Evolutionary conservation across 2,113 vertebrate species (phyloP), one percentile per base, ranked within the genome.

Genomic region (Sinocyclocheilus rhinocerous): DNA sequence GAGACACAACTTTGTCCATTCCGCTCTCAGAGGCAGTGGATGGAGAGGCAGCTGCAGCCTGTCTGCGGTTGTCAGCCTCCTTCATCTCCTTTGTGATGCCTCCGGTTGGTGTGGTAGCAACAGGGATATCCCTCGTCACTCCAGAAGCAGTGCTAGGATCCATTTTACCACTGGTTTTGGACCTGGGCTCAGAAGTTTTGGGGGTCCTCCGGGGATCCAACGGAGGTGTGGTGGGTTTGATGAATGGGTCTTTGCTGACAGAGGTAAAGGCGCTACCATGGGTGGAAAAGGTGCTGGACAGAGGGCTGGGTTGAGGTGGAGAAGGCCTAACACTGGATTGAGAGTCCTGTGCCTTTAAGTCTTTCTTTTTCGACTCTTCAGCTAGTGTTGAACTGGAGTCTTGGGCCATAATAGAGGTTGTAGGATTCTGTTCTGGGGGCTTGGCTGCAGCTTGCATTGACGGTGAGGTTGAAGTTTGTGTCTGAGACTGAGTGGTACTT

Each of bases 241-340:
- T 88, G 81, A 93, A 93, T 0, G 87, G 83, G 75, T 94, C 93
- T 80, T 92, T 94, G 89, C 89, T 86, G 76, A 95, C 92, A 1
- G 93, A 93, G 85, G 92, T 94, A 91, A 95, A 95, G 0, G 95
- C 94, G 55, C 94, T 95, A 90, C 95, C 94, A 0, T 92, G 92
- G 9, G 93, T 95, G 85, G 94, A 92, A 89, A 95, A 95, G 50
- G 91, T 86, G 70, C 86, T 87, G 24, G 84, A 86, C 3, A 90
- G 90, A 22, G 92, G 88, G 57, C 84, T 91, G 78, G 85, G 91
- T 10, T 84, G 87, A 61, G 86, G 75, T 26, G 61, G 52, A 81
- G 78, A 7, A 85, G 90, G 85, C 36, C 88, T 92, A 10, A 87
- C 5, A 81, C 70, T 11, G 24, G 84, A n/a, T 20, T 87, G 84